These are phyloP conservation scores for Scaptomyza flava DNA, from an alignment of 2,888 invertebrate genomes.

Conservation along the genomic window DNA sequence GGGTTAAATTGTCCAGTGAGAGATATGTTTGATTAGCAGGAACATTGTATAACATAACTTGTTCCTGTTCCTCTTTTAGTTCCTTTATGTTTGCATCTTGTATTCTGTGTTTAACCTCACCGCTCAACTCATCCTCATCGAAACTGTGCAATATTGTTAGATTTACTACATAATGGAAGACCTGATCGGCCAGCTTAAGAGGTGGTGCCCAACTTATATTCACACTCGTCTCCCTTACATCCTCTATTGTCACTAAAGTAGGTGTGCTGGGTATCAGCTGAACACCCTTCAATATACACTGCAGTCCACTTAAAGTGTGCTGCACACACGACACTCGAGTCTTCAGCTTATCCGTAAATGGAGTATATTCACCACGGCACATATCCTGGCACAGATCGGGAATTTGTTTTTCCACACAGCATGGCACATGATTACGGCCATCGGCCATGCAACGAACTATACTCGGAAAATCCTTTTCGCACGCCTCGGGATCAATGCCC, in stretches of 20 bases:
- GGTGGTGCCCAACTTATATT: conserved; percentile 90
- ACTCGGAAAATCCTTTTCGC: conserved; percentile 91
- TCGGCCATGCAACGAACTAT: conserved; percentile 93
- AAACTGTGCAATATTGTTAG: conserved; percentile 89
- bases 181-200: conserved; percentile 87
- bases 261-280: conserved; percentile 89
- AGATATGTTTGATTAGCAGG: conserved; percentile 86
- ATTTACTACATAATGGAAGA: conserved; percentile 89
- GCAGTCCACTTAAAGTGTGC: conserved; percentile 92
- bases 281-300: conserved; percentile 93
- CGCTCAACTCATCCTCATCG: conserved; percentile 85
- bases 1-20: conserved; percentile 87
- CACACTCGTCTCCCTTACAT: conserved; percentile 89
- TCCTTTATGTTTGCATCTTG: conserved; percentile 70
- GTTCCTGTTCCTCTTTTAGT: conserved; percentile 72
- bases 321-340: conserved; percentile 93
- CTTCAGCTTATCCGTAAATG: conserved; percentile 92
- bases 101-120: conserved; percentile 46
- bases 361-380: conserved; percentile 93
- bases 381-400: conserved; percentile 94
- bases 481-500: conserved; percentile 92
- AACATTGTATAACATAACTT: conserved; percentile 82
- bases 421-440: conserved; percentile 93
- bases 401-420: conserved; percentile 92
- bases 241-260: conserved; percentile 89